Conservation (phyloP, 1,140 invertebrate species). For the Hormaphis cornu region DNA sequence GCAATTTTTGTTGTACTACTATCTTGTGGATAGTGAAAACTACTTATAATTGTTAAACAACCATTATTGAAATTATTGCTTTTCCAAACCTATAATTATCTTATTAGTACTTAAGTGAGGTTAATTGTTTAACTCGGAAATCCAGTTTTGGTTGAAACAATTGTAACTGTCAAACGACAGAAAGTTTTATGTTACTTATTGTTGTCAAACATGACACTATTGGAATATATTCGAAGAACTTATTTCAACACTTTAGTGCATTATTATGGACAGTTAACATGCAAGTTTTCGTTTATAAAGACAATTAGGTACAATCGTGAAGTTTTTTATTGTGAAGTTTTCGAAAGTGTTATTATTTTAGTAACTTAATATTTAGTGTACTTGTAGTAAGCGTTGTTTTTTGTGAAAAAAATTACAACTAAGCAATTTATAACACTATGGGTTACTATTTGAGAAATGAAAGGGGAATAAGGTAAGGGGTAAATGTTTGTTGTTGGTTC, state of each 20-base stretch:
- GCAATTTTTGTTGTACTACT: too few species aligned
- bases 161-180: background rate
- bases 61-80: too few species aligned
- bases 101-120: background rate
- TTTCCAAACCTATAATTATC: too few species aligned
- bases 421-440: too few species aligned
- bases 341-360: background rate
- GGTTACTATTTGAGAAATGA: too few species aligned
- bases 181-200: background rate
- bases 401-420: too few species aligned
- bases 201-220: constrained; percentile 9
- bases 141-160: background rate
- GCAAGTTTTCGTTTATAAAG: constrained; percentile 14
- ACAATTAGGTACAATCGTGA: background rate
- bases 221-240: background rate
- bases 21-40: too few species aligned
- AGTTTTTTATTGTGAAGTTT: background rate
- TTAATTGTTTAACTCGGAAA: background rate
- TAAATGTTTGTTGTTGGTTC: too few species aligned
- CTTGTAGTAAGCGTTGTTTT: background rate
- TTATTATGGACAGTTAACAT: background rate
- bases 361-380: background rate
- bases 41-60: too few species aligned
- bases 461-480: too few species aligned
- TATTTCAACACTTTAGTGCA: background rate